phyloP scores from a whole-genome alignment of 1,140 invertebrate genomes.

The Eurosta solidaginis region DNA sequence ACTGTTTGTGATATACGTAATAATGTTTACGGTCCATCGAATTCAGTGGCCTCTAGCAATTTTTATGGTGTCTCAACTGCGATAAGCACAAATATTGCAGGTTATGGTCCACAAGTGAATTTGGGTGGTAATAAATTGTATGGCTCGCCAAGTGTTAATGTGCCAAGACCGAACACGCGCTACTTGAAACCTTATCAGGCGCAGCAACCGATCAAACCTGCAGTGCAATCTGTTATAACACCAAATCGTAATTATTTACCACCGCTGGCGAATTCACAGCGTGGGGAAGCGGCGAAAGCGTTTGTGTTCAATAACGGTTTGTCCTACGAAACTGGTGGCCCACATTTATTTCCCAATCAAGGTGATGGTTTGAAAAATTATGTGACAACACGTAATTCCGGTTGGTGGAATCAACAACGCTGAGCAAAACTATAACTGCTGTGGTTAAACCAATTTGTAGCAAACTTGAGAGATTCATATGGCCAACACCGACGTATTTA shows the following conservation, averaged over 20 bases:
- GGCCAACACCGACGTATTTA: not conserved
- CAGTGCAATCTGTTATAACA: not conserved
- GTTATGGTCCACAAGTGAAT: not conserved
- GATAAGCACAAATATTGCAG: not conserved
- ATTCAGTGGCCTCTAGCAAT: slow-evolving; percentile 36
- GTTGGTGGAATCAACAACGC: slow-evolving; percentile 54
- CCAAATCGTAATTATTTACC: slow-evolving; percentile 46
- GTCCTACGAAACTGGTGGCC: slow-evolving; percentile 51
- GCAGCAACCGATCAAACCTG: slow-evolving; percentile 37
- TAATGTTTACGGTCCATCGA: slow-evolving; percentile 50
- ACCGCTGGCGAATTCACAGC: slow-evolving; percentile 10
- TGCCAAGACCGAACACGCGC: slow-evolving; percentile 30
- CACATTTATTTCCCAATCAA: slow-evolving; percentile 46
- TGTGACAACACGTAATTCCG: slow-evolving; percentile 47
- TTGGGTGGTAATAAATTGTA: slow-evolving; percentile 46
- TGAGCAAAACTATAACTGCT: not conserved
- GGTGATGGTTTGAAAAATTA: slow-evolving; percentile 50
- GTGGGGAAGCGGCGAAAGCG: slow-evolving; percentile 48
- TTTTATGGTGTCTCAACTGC: slow-evolving; percentile 38
- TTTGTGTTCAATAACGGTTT: slow-evolving; percentile 57
- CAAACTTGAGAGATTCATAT: no score
- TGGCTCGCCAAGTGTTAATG: slow-evolving; percentile 45
- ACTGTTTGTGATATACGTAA: slow-evolving; percentile 70
- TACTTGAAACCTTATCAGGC: slow-evolving; percentile 44
- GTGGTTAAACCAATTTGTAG: no score